Evolutionary conservation across 2,888 invertebrate species (phyloP), one percentile per base, ranked within the genome.

Genomic region (Philopedon plagiatum): DNA sequence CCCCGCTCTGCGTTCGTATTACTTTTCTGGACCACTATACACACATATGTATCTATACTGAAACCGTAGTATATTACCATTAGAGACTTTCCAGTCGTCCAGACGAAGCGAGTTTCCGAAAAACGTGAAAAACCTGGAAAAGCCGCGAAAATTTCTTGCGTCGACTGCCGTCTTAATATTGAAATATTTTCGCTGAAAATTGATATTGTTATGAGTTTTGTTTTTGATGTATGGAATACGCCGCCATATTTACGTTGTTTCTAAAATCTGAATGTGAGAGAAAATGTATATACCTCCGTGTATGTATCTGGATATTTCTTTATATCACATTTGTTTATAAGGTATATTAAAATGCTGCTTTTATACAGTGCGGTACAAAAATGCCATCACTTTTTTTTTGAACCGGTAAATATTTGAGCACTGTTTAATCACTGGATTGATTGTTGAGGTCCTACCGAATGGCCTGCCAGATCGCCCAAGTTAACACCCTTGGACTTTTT

Each of bases 31-130:
- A 61, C 82, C 51, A 70, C 81, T 82, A 73, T 73, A 77, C 81
- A 83, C 82, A 72, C 67, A 83, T 83, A 83, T 83, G 82, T 83
- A 83, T 83, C 82, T 81, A 83, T 82, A 81, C 80, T 46, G 78
- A 79, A 76, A 78, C 78, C 76, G 82, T 82, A 83, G 83, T 84
- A 83, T 83, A 83, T 84, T 83, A 84, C 83, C 82, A 84, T 84
- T 84, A 84, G 82, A 81, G 78, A 74, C 77, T 77, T 78, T 78
- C 74, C 77, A 77, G 76, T 78, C 79, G 79, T 75, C 82, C 80
- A 80, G 77, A 68, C 76, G 73, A 75, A 77, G 71, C 73, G 68
- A 62, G 71, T 69, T 62, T 60, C 21, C 70, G 73, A 72, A 76
- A 78, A 61, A 67, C 76, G 65, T 8, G 69, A 39, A 73, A 64